Evolutionary conservation across 2,888 invertebrate species (phyloP), one percentile per base, ranked within the genome.

Genomic region (Micoletzkya japonica): DNA sequence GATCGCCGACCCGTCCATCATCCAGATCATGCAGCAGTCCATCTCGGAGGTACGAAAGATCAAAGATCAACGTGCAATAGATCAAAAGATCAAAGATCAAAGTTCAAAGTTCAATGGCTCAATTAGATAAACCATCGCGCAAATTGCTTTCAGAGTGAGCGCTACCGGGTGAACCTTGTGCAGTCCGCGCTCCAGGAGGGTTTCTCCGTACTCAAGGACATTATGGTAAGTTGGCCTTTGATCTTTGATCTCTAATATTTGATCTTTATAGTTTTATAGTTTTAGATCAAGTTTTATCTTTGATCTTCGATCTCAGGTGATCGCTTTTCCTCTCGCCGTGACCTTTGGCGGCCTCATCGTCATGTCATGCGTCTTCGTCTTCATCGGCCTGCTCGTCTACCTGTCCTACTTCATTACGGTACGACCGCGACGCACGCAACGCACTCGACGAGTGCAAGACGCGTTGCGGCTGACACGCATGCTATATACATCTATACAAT

Each of bases 1-100:
- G 82, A 72, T 82, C 20, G 79, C 81, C 2, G 82, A 82, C 54
- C 78, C 81, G 0, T 73, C 82, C 4, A 82, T 82, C 52, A 77
- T 74, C 0, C 79, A 82, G 63, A 77, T 82, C 32, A 81, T 82
- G 76, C 82, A 82, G 61, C 77, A 79, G 59, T 74, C 77, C 1
- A 74, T 82, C 14, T 76, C 76, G 1, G 82, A 82, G 63, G 64
- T 66, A 30, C 10, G n/a, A n/a, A n/a, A n/a, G n/a, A n/a, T n/a
- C n/a, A n/a, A n/a, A n/a, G n/a, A n/a, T n/a, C n/a, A n/a, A n/a
- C 14, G 17, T 7, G 24, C 2, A 36, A 2, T 28, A 26, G 24
- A 34, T 58, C 34, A 26, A 36, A 24, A 2, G 30, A 44, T 39
- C 28, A 24, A 2, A 60, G 30, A 2, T 57, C 34, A 14, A 10